Conservation (phyloP, 2,888 invertebrate genomes). For the Xestia ashworthii region DNA sequence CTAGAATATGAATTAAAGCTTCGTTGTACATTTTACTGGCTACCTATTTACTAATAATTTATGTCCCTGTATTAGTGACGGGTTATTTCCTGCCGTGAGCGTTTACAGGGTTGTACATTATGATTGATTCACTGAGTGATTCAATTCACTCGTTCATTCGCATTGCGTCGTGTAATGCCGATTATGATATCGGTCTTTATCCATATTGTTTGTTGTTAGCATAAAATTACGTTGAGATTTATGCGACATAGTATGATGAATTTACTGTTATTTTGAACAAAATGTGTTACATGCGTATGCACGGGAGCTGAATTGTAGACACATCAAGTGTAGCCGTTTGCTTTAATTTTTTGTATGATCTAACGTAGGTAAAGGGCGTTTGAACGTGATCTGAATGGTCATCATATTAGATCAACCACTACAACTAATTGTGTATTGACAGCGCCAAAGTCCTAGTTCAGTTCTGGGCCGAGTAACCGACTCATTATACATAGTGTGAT, state of each 20-base stretch:
- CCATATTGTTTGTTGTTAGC: slow-evolving; percentile 43
- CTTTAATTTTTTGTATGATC: background rate
- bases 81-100: slow-evolving; percentile 67
- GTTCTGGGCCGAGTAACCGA: background rate
- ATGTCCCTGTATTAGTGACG: slow-evolving; percentile 56
- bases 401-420: background rate
- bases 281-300: background rate
- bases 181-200: slow-evolving; percentile 28
- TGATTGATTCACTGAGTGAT: slow-evolving; percentile 55
- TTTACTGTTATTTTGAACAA: background rate
- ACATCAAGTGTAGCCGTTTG: background rate
- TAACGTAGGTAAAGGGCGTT: background rate
- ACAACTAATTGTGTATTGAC: background rate
- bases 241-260: slow-evolving; percentile 23
- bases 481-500: background rate
- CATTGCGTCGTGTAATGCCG: slow-evolving; percentile 42
- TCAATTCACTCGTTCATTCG: slow-evolving; percentile 40
- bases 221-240: slow-evolving; percentile 19
- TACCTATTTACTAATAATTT: slow-evolving; percentile 37
- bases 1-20: slow-evolving; percentile 10
- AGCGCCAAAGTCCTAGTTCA: background rate
- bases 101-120: slow-evolving; percentile 46
- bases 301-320: background rate
- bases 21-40: slow-evolving; percentile 14
- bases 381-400: background rate